Evolutionary conservation across 1,140 invertebrate species (phyloP), one percentile per base, ranked within the genome.

Genomic region (Heliconius himera): DNA sequence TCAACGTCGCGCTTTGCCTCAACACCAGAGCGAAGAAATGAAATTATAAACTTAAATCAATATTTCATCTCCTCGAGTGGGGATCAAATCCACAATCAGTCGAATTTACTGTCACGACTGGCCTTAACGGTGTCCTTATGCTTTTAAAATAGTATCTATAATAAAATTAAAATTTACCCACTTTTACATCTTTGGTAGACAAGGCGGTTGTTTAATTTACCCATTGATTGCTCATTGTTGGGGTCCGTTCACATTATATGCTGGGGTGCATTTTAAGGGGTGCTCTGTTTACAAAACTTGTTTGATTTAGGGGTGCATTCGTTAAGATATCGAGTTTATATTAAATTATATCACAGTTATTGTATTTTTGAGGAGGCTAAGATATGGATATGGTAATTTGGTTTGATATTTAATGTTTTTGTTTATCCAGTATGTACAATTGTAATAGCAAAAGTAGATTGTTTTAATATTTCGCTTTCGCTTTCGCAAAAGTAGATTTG

Each of bases 221-320:
- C 90, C 88, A 93, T 88, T 89, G 89, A 91, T 93, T 93, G 89
- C 87, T 89, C 90, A 91, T 90, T 91, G 89, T 88, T 87, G 81
- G 88, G 87, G 85, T 88, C 84, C 85, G 83, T 88, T 82, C 81
- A 81, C 81, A 87, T 87, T 85, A 84, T 86, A 84, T 86, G 82
- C 75, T 82, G 77, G 84, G 87, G 87, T 88, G 89, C 86, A 89
- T 85, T 84, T 75, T 84, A 83, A 84, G 80, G 87, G 85, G 80
- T 46, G 83, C 83, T 81, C 74, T 89, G 85, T 86, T 84, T 84
- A 85, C 84, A 82, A 79, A 80, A 82, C 80, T 72, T 89, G 84
- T 92, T 91, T 91, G 85, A 82, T 85, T 87, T 83, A 83, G 77
- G 89, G 89, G 89, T 90, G 90, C 86, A 91, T 87, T 87, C 84